Evolutionary conservation across 2,888 invertebrate species (phyloP), one percentile per base, ranked within the genome.

Genomic region (Trissoscelio sp.): DNA sequence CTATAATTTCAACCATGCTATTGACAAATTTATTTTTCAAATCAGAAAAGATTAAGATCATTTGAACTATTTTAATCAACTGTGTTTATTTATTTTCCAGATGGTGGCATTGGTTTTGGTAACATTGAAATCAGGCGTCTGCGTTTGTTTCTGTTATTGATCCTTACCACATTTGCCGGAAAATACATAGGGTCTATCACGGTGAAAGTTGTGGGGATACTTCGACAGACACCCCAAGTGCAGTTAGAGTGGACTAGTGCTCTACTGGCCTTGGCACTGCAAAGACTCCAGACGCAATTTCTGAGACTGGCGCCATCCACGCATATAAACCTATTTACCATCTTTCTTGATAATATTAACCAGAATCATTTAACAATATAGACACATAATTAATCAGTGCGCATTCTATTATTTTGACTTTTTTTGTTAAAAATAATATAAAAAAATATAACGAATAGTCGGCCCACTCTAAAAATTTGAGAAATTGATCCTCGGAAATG

Each of bases 221-320:
- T 72, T 79, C 66, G 66, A 72, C 77, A 77, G 69, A 62, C 62
- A 77, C 69, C 53, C 69, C 62, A 69, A 77, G 77, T 69, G 69
- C 58, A 77, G 78, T 66, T 66, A 42, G 58, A 79, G 66, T 79
- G 79, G 72, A 79, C 79, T 72, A 72, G 70, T 79, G 74, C 73
- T 79, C 73, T 42, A 79, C 60, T 74, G 74, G 74, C 79, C 79
- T 79, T 79, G 79, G 69, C 79, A 74, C 39, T 69, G 55, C 28
- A 79, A 66, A 66, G 66, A 66, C 72, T 69, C 53, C 51, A 79
- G 73, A 66, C 57, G 53, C 46, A 62, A 72, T 62, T 79, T 74
- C 67, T 73, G 46, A 74, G 62, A 60, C 60, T 66, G 62, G 62
- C 64, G 64, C 70, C 58, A 48, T 60, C 64, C 73, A 79, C 58